Percentiles rank a stretch among this genome's conserved stretches.
These are phyloP conservation scores for Sycon ciliatum DNA, from an alignment of 37 sponge, comb jelly and placozoan genomes.

Conservation along the genomic window DNA sequence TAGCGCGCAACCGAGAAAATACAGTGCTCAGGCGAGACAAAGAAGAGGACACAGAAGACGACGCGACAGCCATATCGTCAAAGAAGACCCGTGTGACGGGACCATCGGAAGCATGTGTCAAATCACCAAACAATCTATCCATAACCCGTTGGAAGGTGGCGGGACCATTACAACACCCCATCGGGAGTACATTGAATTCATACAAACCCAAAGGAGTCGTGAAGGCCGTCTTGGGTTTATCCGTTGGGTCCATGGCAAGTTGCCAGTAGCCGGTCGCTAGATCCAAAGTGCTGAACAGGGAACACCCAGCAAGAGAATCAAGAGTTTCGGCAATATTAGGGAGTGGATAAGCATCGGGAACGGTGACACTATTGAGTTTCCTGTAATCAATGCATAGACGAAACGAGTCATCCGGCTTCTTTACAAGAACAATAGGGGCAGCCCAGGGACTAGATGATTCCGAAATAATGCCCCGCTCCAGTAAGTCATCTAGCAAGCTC, in stretches of 20 bases:
- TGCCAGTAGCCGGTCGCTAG: conserved; percentile 14
- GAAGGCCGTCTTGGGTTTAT: conserved; percentile 1
- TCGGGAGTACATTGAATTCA: background rate
- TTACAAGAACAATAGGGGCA: background rate
- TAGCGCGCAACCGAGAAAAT: too few species aligned
- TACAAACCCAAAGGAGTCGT: conserved; percentile 1
- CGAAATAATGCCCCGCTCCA: background rate
- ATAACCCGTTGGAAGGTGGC: conserved; percentile 17
- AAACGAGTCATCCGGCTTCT: background rate
- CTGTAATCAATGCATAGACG: conserved; percentile 13
- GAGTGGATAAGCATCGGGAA: conserved; percentile 18
- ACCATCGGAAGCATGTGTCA: too few species aligned
- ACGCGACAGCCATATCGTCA: conserved; percentile 11
- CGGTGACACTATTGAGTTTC: conserved; percentile 14
- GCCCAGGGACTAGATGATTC: conserved; percentile 5
- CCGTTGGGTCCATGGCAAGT: background rate
- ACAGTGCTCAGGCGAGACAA: too few species aligned
- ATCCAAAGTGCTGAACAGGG: conserved; percentile 14
- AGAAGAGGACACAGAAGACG: too few species aligned
- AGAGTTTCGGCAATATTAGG: conserved; percentile 2
- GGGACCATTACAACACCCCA: background rate
- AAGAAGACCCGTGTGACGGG: conserved; percentile 25
- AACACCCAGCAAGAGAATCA: conserved; percentile 11
- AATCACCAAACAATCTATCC: background rate
- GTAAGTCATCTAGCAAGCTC: background rate